These are phyloP conservation scores for Caenorhabditis macrosperma DNA, from an alignment of 2,888 invertebrate species.

Conservation along the genomic window DNA sequence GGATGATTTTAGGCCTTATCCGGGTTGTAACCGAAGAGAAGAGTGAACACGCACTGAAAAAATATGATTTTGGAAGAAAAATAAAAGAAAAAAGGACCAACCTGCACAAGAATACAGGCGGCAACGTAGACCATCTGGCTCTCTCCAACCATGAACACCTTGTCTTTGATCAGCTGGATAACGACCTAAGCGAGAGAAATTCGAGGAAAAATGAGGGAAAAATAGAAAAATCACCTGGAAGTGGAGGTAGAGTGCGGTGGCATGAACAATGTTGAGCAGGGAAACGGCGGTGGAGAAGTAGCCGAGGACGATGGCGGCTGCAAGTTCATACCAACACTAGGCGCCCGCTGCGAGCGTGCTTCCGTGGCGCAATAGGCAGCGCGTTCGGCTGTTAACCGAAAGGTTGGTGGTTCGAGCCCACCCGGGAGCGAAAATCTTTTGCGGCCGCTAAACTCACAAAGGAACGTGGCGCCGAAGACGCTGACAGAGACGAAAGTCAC, in stretches of 20 bases:
- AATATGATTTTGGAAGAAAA: neutral
- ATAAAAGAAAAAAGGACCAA: neutral
- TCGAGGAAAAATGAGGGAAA: neutral
- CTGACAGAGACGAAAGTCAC: conserved; percentile 39
- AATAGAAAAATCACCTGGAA: conserved; percentile 64
- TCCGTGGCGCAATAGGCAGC: conserved; percentile 83
- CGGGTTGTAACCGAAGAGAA: conserved; percentile 34
- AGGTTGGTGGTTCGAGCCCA: conserved; percentile 80
- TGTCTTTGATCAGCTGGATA: conserved; percentile 60
- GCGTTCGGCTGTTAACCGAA: conserved; percentile 92
- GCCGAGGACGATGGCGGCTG: conserved; percentile 57
- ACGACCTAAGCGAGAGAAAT: conserved; percentile 54
- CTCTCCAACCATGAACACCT: conserved; percentile 59
- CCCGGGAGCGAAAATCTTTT: conserved; percentile 13
- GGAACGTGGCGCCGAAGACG: conserved; percentile 34
- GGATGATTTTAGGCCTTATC: conserved; percentile 8
- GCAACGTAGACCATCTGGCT: conserved; percentile 63
- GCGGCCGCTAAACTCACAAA: conserved; percentile 13
- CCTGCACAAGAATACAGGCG: conserved; percentile 46
- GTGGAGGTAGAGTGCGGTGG: conserved; percentile 63
- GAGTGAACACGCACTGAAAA: conserved; percentile 34
- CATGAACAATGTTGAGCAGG: conserved; percentile 60
- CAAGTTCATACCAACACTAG: conserved; percentile 5
- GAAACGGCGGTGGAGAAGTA: conserved; percentile 59
- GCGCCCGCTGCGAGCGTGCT: conserved; percentile 42